Conservation (phyloP, 2,797 vertebrate genomes). For the Tachyglossus aculeatus region DNA sequence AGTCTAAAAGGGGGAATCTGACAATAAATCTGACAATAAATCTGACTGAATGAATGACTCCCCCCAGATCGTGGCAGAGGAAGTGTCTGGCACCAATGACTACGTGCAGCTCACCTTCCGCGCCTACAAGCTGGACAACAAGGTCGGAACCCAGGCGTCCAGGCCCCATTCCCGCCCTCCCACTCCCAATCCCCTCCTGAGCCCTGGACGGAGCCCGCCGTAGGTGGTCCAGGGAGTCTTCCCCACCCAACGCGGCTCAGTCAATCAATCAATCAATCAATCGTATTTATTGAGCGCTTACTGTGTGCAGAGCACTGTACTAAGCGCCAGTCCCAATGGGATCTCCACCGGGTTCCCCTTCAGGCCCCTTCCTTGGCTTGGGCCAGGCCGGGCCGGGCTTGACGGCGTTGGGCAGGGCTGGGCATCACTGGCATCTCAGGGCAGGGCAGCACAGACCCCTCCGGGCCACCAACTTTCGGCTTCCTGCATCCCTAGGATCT, state of each 20-base stretch:
- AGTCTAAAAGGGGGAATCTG: too few relatives aligned
- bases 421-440: too few relatives aligned
- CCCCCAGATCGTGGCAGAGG: conserved; percentile 62
- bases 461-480: background rate
- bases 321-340: background rate
- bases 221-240: background rate
- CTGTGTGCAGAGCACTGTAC: too few relatives aligned
- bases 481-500: conserved; percentile 52
- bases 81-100: conserved; percentile 69
- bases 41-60: too few relatives aligned
- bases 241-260: background rate
- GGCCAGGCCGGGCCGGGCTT: too few relatives aligned
- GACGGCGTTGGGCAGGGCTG: too few relatives aligned
- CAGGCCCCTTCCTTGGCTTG: too few relatives aligned
- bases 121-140: conserved; percentile 70
- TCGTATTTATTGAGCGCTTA: too few relatives aligned
- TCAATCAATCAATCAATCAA: too few relatives aligned
- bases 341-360: background rate
- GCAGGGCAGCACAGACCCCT: too few relatives aligned
- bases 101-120: conserved; percentile 69
- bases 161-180: background rate
- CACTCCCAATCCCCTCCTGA: background rate
- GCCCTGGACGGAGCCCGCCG: background rate
- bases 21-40: too few relatives aligned
- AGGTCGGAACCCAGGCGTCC: conserved; percentile 48